Conservation (phyloP, 2,888 invertebrate species). For the Piscicola geometra region DNA sequence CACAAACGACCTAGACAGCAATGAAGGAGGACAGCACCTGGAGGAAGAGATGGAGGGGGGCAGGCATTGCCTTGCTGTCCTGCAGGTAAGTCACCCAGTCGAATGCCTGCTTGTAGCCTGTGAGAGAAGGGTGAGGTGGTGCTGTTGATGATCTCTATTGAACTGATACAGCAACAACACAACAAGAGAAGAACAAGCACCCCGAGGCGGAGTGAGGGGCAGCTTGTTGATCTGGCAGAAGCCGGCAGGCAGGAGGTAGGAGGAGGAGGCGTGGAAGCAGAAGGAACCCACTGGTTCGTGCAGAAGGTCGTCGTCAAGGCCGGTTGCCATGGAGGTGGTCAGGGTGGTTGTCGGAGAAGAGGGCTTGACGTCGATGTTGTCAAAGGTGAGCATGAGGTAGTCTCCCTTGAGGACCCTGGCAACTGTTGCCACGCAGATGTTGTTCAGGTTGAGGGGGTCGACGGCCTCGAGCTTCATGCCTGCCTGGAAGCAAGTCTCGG, state of each 20-base stretch:
- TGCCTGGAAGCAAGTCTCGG: slow-evolving; percentile 62
- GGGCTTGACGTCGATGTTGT: slow-evolving; percentile 54
- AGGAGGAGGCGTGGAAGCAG: slow-evolving; percentile 88
- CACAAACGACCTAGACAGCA: background rate
- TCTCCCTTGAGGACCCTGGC: slow-evolving; percentile 85
- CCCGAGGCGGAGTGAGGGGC: slow-evolving; percentile 77
- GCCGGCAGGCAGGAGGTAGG: slow-evolving; percentile 90
- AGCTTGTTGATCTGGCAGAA: slow-evolving; percentile 81
- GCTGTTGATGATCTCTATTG: background rate
- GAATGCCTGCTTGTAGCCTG: slow-evolving; percentile 65
- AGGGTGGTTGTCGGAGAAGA: background rate
- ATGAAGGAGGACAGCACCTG: slow-evolving; percentile 52
- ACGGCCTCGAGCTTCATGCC: slow-evolving; percentile 96
- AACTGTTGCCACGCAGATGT: slow-evolving; percentile 90
- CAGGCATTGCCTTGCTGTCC: slow-evolving; percentile 65
- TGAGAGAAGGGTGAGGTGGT: too few relatives aligned
- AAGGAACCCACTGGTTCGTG: slow-evolving; percentile 70
- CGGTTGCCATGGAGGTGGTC: background rate
- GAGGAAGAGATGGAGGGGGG: slow-evolving; percentile 72
- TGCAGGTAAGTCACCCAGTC: slow-evolving; percentile 72
- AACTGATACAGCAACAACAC: background rate
- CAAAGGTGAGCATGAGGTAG: slow-evolving; percentile 92
- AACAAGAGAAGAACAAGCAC: slow-evolving; percentile 41
- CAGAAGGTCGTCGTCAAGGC: background rate
- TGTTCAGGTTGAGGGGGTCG: slow-evolving; percentile 88